Evolutionary conservation across 92 coral and sea anemone species (phyloP).

Genomic region (Paragorgia papillata): DNA sequence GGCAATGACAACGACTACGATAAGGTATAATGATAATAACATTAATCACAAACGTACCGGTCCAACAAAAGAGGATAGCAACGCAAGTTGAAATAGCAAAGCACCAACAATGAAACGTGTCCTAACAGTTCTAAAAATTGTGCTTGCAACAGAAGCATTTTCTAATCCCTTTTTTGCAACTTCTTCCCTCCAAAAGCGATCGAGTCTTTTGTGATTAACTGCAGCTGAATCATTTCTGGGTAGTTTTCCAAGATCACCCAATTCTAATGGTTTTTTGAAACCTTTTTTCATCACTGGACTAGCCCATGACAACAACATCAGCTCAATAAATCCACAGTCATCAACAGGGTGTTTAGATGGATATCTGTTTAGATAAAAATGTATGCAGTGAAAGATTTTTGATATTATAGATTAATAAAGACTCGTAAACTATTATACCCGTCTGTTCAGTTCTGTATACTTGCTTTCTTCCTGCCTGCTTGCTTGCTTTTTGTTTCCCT

Average conservation of each 20-base stretch:
- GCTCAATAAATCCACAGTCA: constrained; percentile 86
- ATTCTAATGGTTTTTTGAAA: constrained; percentile 75
- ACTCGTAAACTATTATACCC: too few species aligned
- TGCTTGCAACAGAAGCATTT: constrained; percentile 69
- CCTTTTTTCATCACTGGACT: constrained; percentile 75
- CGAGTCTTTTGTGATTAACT: constrained; percentile 64
- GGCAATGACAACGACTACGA: too few species aligned
- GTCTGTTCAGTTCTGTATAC: too few species aligned
- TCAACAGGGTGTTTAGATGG: constrained; percentile 70
- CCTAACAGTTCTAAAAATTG: constrained; percentile 58
- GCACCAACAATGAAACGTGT: constrained; percentile 70
- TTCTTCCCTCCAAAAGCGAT: constrained; percentile 78
- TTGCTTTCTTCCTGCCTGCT: too few species aligned
- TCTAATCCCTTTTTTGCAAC: constrained; percentile 67
- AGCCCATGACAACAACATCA: constrained; percentile 86
- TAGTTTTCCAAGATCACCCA: constrained; percentile 76
- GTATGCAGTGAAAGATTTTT: background rate
- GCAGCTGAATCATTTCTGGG: constrained; percentile 73
- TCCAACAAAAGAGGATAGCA: constrained; percentile 75
- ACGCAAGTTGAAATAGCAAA: constrained; percentile 62
- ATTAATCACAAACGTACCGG: constrained; percentile 66
- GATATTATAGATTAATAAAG: background rate
- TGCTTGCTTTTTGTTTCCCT: too few species aligned
- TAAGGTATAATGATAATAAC: too few species aligned
- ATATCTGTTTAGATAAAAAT: constrained; percentile 48